Evolutionary conservation across 2,888 invertebrate genomes (phyloP).

Genomic region (Drosophila siamana): DNA sequence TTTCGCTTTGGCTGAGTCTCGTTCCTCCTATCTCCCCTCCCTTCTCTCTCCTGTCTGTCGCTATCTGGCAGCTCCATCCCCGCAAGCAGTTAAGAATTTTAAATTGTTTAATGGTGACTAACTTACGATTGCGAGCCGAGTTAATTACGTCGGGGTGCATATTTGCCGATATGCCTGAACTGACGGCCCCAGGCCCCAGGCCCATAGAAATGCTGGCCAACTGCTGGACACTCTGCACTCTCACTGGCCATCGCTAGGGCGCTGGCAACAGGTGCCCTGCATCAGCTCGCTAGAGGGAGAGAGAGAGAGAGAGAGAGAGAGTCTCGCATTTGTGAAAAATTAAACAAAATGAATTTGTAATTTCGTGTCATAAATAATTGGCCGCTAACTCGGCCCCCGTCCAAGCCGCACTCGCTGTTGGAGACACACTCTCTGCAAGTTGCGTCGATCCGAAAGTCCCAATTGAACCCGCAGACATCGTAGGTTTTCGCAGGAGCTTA

Average conservation of each 20-base stretch:
- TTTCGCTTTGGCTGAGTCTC: slow-evolving; percentile 34
- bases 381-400: slow-evolving; percentile 73
- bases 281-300: neutral
- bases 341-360: slow-evolving; percentile 85
- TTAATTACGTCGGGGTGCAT: slow-evolving; percentile 82
- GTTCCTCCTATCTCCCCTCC: slow-evolving; percentile 8
- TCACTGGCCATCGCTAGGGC: slow-evolving; percentile 6
- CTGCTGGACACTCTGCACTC: slow-evolving; percentile 54
- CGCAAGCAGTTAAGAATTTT: slow-evolving; percentile 77
- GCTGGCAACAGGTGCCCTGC: slow-evolving; percentile 66
- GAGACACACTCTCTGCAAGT: slow-evolving; percentile 35
- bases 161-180: slow-evolving; percentile 76
- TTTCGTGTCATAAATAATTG: slow-evolving; percentile 85
- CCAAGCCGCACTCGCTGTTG: slow-evolving; percentile 44
- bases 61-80: slow-evolving; percentile 32
- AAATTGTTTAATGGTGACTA: slow-evolving; percentile 82
- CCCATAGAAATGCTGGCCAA: slow-evolving; percentile 68
- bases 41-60: slow-evolving; percentile 9
- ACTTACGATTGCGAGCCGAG: slow-evolving; percentile 81
- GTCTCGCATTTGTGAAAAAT: slow-evolving; percentile 80
- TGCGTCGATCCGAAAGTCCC: slow-evolving; percentile 11
- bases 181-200: slow-evolving; percentile 54
- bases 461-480: slow-evolving; percentile 39
- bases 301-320: slow-evolving; percentile 8
- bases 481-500: slow-evolving; percentile 39